Percentiles rank a stretch among this genome's conserved stretches.
These are phyloP conservation scores for Orius insidiosus DNA, from an alignment of 1,140 invertebrate species.

Conservation along the genomic window DNA sequence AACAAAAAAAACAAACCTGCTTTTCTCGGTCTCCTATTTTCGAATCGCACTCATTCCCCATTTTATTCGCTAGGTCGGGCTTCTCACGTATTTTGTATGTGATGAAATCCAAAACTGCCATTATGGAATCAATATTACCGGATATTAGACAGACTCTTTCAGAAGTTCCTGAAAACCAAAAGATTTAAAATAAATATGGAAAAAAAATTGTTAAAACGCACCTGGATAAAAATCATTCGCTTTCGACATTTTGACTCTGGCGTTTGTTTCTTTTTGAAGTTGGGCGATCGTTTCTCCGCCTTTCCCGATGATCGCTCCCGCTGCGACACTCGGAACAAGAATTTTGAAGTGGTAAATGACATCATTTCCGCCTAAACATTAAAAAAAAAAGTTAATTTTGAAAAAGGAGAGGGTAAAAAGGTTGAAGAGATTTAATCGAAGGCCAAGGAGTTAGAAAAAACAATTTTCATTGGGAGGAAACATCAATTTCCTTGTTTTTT, in stretches of 20 bases:
- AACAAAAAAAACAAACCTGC: conserved; percentile 31
- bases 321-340: conserved; percentile 84
- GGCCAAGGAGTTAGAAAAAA: no score
- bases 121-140: conserved; percentile 80
- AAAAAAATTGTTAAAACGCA: conserved; percentile 24
- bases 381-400: background rate
- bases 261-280: conserved; percentile 86
- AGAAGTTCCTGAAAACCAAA: conserved; percentile 61
- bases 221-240: conserved; percentile 95
- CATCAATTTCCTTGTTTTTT: no score
- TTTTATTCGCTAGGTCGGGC: conserved; percentile 48
- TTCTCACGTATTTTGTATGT: conserved; percentile 97
- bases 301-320: conserved; percentile 94
- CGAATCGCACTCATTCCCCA: conserved; percentile 43
- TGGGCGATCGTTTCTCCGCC: conserved; percentile 94
- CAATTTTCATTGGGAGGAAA: no score
- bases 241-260: conserved; percentile 95
- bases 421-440: no score
- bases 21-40: conserved; percentile 51
- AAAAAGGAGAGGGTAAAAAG: background rate
- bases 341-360: conserved; percentile 80
- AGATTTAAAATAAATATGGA: background rate
- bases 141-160: conserved; percentile 95
- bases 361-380: conserved; percentile 36
- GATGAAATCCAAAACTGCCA: conserved; percentile 87